Percentiles rank a stretch among this genome's conserved stretches.
phyloP scores from a whole-genome alignment of 2,888 invertebrate genomes.

The Synanthedon formicaeformis region DNA sequence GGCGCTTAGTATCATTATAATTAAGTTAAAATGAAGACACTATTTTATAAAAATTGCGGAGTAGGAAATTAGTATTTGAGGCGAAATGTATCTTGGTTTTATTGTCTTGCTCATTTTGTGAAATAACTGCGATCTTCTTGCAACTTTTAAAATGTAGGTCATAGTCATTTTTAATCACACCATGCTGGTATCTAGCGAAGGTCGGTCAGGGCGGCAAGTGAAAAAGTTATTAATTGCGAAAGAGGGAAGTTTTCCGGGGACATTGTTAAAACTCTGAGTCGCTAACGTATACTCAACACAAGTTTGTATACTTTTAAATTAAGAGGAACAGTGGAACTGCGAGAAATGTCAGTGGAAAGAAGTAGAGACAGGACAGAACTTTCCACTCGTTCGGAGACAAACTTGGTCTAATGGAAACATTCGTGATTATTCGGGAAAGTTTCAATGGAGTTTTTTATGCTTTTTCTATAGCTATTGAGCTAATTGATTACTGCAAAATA shows the following conservation, averaged over 20 bases:
- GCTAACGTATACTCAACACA: neutral
- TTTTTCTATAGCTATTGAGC: neutral
- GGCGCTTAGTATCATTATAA: no score
- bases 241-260: conserved; percentile 1
- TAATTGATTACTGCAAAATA: no score
- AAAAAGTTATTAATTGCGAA: conserved; percentile 1
- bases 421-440: no score
- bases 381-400: neutral
- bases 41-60: no score
- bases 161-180: neutral
- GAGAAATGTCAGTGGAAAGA: neutral
- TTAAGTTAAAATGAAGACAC: no score
- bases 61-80: no score
- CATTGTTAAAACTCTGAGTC: neutral
- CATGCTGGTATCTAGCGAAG: neutral
- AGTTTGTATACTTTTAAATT: conserved; percentile 4
- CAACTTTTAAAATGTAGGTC: no score
- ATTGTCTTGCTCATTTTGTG: no score
- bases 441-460: neutral
- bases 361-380: neutral
- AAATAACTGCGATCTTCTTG: no score
- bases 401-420: no score
- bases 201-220: neutral
- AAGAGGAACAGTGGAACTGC: neutral
- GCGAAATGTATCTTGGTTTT: no score